Conservation (phyloP, 92 coral and sea anemone species). For the Actinernus sp. region DNA sequence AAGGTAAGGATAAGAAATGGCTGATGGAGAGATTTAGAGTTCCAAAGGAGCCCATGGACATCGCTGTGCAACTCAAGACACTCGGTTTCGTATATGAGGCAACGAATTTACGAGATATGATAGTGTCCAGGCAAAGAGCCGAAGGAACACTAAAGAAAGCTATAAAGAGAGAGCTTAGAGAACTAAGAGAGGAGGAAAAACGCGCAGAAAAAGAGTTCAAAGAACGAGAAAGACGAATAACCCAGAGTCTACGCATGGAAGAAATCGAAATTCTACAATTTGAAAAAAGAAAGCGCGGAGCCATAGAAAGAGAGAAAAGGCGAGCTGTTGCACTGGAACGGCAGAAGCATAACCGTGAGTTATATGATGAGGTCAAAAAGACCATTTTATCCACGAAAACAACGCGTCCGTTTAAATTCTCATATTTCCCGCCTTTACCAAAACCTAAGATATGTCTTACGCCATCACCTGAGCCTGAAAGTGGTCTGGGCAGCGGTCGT, state of each 20-base stretch:
- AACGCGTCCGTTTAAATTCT: conserved; percentile 39
- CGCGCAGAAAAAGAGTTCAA: conserved; percentile 19
- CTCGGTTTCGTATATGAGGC: conserved; percentile 32
- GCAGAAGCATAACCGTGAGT: conserved; percentile 32
- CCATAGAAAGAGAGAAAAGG: conserved; percentile 31
- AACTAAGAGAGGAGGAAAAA: conserved; percentile 41
- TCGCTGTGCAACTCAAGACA: conserved; percentile 25
- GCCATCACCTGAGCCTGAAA: conserved; percentile 24
- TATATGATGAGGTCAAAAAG: conserved; percentile 20
- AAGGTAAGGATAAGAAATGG: conserved; percentile 24
- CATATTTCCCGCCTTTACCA: conserved; percentile 38
- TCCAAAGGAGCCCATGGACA: conserved; percentile 36
- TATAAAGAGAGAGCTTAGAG: conserved; percentile 24
- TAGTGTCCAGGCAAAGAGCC: conserved; percentile 15
- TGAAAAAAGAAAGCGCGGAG: conserved; percentile 26
- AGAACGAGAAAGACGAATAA: conserved; percentile 32
- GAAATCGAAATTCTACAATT: conserved; percentile 30
- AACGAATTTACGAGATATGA: conserved; percentile 19
- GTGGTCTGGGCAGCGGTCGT: conserved; percentile 22
- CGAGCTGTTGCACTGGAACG: conserved; percentile 21
- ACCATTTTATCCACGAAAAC: conserved; percentile 30
- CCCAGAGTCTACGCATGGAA: conserved; percentile 23
- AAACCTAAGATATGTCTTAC: not conserved
- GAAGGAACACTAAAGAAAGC: conserved; percentile 43
- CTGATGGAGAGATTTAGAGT: conserved; percentile 28